Conservation (phyloP, 2,888 invertebrate species). For the Lypha dubia region DNA sequence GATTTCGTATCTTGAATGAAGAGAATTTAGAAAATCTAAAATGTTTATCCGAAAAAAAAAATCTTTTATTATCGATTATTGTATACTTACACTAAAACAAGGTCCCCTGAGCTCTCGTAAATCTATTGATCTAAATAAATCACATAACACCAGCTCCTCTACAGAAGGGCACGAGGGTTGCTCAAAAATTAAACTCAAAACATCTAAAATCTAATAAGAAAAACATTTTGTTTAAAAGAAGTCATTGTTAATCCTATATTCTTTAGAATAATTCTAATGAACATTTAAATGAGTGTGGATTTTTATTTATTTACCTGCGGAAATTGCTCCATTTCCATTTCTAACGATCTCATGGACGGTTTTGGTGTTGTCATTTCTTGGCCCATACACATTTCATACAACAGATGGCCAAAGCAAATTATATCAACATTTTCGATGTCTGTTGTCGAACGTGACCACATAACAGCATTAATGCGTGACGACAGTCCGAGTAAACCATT, state of each 20-base stretch:
- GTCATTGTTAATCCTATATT: not conserved
- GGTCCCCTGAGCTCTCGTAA: constrained; percentile 93
- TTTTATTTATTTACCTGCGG: constrained; percentile 88
- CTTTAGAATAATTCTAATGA: no score
- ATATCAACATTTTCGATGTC: constrained; percentile 86
- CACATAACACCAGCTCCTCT: constrained; percentile 91
- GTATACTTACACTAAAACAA: constrained; percentile 87
- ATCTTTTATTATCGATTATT: constrained; percentile 9
- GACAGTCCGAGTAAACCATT: constrained; percentile 91
- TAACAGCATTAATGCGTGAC: constrained; percentile 85
- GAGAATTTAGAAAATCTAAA: not conserved
- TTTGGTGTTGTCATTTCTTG: constrained; percentile 90
- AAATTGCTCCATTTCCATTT: constrained; percentile 87
- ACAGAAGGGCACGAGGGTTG: constrained; percentile 88
- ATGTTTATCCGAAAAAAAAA: not conserved
- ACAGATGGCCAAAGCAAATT: constrained; percentile 91
- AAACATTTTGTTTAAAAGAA: not conserved
- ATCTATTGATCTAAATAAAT: constrained; percentile 94
- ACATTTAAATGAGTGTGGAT: not conserved
- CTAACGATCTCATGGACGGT: constrained; percentile 89
- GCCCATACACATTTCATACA: constrained; percentile 96
- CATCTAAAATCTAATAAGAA: constrained; percentile 89
- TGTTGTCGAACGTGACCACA: constrained; percentile 83
- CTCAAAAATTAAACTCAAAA: constrained; percentile 91
- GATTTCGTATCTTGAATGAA: no score